These are phyloP conservation scores for Chunga burmeisteri DNA, from an alignment of 2,113 vertebrate species.

Conservation along the genomic window DNA sequence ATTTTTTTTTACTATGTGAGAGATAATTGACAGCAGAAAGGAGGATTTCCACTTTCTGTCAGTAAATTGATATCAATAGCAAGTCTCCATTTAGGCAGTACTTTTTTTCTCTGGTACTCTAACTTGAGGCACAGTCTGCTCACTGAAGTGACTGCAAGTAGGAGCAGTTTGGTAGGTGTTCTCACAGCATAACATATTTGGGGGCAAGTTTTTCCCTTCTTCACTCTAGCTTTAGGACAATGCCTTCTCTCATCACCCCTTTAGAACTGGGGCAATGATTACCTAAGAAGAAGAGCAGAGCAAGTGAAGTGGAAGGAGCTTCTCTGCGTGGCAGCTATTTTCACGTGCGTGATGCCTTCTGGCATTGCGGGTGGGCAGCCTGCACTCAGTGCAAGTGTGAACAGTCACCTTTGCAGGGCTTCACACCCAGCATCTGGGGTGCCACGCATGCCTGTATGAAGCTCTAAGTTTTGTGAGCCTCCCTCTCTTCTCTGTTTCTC, in stretches of 20 bases:
- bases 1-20: neutral
- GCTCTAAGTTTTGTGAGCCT: neutral
- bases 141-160: neutral
- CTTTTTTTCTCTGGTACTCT: neutral
- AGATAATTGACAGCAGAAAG: neutral
- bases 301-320: neutral
- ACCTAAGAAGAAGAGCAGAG: neutral
- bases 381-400: neutral
- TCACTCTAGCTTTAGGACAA: neutral
- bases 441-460: neutral
- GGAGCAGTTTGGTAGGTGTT: neutral
- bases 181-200: neutral
- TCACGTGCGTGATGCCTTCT: neutral
- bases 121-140: neutral
- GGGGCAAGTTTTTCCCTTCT: neutral
- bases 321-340: neutral
- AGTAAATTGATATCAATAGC: neutral
- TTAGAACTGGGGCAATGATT: neutral
- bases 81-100: neutral
- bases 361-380: neutral
- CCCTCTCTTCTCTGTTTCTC: neutral
- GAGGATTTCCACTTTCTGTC: neutral
- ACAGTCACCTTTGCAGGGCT: neutral
- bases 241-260: neutral
- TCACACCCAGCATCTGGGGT: neutral